phyloP scores from a whole-genome alignment of 2,888 invertebrate genomes.

The Mechanitis mazaeus region DNA sequence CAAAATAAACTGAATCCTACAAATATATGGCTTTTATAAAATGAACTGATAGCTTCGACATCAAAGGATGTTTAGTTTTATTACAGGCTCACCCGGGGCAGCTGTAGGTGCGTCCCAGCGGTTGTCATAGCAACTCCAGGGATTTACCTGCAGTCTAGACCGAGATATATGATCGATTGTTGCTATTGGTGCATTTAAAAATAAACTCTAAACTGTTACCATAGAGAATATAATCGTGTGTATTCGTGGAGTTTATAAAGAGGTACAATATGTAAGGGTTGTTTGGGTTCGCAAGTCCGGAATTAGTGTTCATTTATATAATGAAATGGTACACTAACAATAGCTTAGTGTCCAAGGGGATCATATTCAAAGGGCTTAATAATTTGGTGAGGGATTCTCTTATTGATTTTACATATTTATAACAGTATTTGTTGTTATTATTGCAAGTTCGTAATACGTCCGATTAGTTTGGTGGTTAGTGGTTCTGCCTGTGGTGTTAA shows the following conservation, averaged over 20 bases:
- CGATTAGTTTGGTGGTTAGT: too few relatives aligned
- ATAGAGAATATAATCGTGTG: not conserved
- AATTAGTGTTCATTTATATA: constrained; percentile 23
- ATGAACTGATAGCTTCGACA: constrained; percentile 18
- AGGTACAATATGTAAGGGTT: constrained; percentile 3
- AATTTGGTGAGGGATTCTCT: constrained; percentile 18
- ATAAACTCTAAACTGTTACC: not conserved
- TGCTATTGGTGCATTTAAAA: not conserved
- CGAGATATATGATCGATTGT: constrained; percentile 11
- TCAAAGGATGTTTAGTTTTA: constrained; percentile 29
- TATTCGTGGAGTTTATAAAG: not conserved
- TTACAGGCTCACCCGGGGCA: constrained; percentile 25
- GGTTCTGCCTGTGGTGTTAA: too few relatives aligned
- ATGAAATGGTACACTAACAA: constrained; percentile 21
- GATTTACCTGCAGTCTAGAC: constrained; percentile 21
- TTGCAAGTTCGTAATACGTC: not conserved
- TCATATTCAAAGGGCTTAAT: constrained; percentile 17
- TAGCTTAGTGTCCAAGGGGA: constrained; percentile 19
- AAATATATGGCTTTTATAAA: constrained; percentile 15
- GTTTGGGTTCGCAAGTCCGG: constrained; percentile 15
- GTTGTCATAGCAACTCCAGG: constrained; percentile 36
- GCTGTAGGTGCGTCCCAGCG: constrained; percentile 29
- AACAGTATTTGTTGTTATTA: not conserved
- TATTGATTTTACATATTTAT: constrained; percentile 16
- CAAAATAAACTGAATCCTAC: not conserved